Conservation (phyloP, 2,113 vertebrate species). For the Dicaeum eximium region DNA sequence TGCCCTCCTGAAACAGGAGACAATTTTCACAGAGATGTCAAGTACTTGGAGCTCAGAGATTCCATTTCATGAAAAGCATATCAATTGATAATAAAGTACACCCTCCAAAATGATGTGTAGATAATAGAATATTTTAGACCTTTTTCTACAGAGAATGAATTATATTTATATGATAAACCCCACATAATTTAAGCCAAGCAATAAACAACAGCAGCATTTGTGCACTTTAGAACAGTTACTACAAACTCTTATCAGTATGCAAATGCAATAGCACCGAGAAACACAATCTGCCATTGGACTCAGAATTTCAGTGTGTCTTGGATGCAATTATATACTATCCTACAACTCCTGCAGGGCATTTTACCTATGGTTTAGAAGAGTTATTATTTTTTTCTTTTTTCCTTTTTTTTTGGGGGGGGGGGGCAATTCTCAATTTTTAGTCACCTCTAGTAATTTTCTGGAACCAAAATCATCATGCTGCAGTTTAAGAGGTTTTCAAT, state of each 20-base stretch:
- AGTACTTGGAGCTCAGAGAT: neutral
- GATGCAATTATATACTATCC: neutral
- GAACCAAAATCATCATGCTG: neutral
- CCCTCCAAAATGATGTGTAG: neutral
- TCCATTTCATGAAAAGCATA: neutral
- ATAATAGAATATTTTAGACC: neutral
- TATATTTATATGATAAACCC: neutral
- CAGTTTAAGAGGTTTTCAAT: neutral
- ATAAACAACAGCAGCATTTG: neutral
- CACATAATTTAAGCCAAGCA: neutral
- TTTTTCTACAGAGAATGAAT: neutral
- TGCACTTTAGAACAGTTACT: neutral
- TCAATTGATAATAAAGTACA: neutral
- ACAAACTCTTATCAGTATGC: neutral
- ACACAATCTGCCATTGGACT: neutral
- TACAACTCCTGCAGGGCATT: neutral
- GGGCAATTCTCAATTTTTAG: neutral
- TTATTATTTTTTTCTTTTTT: too few relatives aligned
- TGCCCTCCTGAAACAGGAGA: neutral
- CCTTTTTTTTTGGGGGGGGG: neutral
- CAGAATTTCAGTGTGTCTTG: neutral
- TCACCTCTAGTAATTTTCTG: neutral
- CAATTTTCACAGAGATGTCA: neutral
- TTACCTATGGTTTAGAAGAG: neutral
- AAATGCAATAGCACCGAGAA: neutral